Base-by-base conservation (phyloP, 2,113 vertebrate genomes). In the Spea bombifrons region DNA sequence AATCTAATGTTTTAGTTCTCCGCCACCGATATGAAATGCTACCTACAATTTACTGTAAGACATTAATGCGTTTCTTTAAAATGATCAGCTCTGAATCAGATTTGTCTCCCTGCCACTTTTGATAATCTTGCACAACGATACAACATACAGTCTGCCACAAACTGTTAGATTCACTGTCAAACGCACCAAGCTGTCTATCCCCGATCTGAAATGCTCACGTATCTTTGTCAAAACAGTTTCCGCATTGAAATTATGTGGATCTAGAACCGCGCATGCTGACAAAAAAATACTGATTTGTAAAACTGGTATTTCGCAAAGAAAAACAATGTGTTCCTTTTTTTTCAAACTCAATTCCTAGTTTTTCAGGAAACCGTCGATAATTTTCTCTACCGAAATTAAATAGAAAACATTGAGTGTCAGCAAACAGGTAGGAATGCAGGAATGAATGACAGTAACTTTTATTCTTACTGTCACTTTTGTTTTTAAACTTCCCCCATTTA, bases 91-190 rank as follows among this genome's bases (percentile, higher is more conserved):
- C 49, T 48, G 66, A 73, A 63, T 73, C 65, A 70, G 43, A 71
- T 79, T 79, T 79, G 49, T 57, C 77, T 79, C 66, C 59, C 70
- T 66, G 77, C 63, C 77, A 79, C 70, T 73, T 57, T 55, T 67
- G 16, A 66, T 79, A 73, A 79, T 5, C 59, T 65, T 66, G 53
- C 15, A 71, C 77, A 66, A 66, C 15, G 64, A 73, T 66, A 46
- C 50, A 66, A 64, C 48, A 7, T 57, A 49, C 10, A 73, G 48
- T 7, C 77, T 79, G 77, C 17, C 77, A 73, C 70, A 73, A 17
- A 57, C 48, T 57, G 71, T 79, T 79, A 66, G 46, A 66, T 59
- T 79, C 49, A 79, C 43, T 79, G 77, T 73, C 77, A 73, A 2
- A 13, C 7, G 10, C 10, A 48, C 44, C 77, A 73, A 16, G 73